phyloP scores from a whole-genome alignment of 2,888 invertebrate genomes.

The Neoscelio sp. region DNA sequence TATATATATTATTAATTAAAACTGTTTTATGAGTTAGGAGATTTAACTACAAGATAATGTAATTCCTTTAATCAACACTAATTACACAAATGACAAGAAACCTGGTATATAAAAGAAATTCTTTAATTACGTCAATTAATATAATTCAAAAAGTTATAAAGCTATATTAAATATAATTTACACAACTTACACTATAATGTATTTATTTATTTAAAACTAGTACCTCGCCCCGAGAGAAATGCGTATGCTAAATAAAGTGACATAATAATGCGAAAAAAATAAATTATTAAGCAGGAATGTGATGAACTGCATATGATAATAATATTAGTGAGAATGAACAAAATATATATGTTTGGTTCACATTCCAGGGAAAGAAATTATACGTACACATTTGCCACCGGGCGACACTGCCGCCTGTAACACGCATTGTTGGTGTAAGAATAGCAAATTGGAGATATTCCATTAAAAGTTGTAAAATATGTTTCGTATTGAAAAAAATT shows the following conservation, averaged over 20 bases:
- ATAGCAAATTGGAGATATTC: constrained; percentile 4
- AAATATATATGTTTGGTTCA: constrained; percentile 41
- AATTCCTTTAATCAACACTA: no score
- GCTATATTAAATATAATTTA: not conserved
- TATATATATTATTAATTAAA: no score
- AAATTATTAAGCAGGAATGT: constrained; percentile 63
- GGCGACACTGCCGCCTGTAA: constrained; percentile 83
- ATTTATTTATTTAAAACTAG: constrained; percentile 1
- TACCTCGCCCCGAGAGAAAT: constrained; percentile 34
- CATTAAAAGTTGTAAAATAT: no score
- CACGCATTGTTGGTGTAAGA: constrained; percentile 77
- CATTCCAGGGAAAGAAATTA: constrained; percentile 74
- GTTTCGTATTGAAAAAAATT: not conserved
- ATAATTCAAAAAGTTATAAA: constrained; percentile 7
- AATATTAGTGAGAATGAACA: constrained; percentile 56
- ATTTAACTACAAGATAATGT: no score
- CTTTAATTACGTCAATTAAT: no score
- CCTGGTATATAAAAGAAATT: no score
- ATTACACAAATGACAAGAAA: no score
- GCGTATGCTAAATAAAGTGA: constrained; percentile 64
- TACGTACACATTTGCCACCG: constrained; percentile 86
- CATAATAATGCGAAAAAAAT: constrained; percentile 37
- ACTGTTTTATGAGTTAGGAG: no score
- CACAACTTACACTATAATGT: no score
- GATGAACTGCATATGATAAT: constrained; percentile 56